A percentile compares a stretch with the other conserved stretches of the same genome.
Conservation (phyloP, 2,113 vertebrate genomes). For the Rhinopomastus cyanomelas region DNA sequence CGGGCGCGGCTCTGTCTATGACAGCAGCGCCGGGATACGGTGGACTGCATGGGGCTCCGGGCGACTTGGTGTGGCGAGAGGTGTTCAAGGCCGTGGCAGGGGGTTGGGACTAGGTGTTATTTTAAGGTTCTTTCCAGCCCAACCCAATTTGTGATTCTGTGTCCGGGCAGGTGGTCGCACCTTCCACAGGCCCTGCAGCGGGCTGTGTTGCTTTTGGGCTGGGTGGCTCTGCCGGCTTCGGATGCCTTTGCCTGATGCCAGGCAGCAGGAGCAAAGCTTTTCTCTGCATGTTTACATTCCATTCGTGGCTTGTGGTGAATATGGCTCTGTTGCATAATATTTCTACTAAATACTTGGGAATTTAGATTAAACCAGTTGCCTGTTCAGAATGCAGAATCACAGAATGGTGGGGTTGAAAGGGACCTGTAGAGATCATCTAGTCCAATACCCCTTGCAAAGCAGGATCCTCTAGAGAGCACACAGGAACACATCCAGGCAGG, state of each 20-base stretch:
- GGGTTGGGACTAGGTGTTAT: no score
- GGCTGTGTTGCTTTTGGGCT: neutral
- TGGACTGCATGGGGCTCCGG: no score
- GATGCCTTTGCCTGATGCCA: neutral
- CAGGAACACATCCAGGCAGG: no score
- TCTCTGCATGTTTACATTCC: neutral
- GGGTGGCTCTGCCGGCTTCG: neutral
- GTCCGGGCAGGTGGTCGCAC: neutral
- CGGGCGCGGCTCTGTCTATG: neutral
- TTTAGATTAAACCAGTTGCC: neutral
- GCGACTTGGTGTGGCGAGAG: no score
- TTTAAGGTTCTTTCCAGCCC: no score
- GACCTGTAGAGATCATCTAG: no score
- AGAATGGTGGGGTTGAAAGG: no score
- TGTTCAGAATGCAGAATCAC: neutral
- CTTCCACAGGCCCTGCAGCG: accelerated
- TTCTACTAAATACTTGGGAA: neutral
- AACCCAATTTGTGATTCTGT: no score
- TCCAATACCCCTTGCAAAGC: no score
- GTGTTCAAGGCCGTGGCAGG: no score
- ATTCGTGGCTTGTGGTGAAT: neutral
- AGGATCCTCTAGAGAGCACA: no score
- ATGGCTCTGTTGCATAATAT: neutral
- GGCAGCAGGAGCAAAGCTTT: neutral
- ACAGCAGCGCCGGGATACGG: neutral